Conservation (phyloP, 1,140 invertebrate genomes). For the Pseudoatta argentina region DNA sequence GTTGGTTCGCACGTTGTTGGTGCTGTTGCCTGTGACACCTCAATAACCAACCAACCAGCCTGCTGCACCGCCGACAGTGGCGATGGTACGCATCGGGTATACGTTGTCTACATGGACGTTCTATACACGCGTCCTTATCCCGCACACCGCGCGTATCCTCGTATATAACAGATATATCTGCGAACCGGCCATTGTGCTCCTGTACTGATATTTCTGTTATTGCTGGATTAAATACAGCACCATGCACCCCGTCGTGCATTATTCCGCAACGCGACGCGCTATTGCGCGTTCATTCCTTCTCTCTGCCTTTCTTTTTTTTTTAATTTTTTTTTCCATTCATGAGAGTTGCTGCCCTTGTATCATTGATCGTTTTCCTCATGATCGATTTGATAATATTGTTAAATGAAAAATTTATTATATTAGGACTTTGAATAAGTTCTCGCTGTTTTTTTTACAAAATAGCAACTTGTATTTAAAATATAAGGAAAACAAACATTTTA, state of each 20-base stretch:
- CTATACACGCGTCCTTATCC: conserved; percentile 47
- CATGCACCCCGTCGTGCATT: conserved; percentile 75
- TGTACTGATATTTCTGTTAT: conserved; percentile 83
- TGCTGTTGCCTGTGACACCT: conserved; percentile 82
- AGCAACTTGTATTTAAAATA: too few species aligned
- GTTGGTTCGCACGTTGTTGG: conserved; percentile 85
- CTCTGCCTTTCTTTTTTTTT: not conserved
- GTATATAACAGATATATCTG: conserved; percentile 76
- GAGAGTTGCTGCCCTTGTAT: not conserved
- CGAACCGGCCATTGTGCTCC: conserved; percentile 78
- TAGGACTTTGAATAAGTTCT: too few species aligned
- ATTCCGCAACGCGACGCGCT: conserved; percentile 61
- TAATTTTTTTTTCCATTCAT: not conserved
- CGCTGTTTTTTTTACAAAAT: too few species aligned
- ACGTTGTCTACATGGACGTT: conserved; percentile 45
- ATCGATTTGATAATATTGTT: conserved; percentile 30
- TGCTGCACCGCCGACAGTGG: conserved; percentile 59
- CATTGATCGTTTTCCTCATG: conserved; percentile 18
- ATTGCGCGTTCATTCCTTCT: conserved; percentile 34
- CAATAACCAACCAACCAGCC: conserved; percentile 80
- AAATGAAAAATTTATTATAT: too few species aligned
- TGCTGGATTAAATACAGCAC: conserved; percentile 80
- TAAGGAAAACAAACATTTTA: too few species aligned
- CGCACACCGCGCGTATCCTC: conserved; percentile 57
- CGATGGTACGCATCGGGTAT: conserved; percentile 57